Conservation (phyloP, 2,113 vertebrate species). For the Varanus salvator region DNA sequence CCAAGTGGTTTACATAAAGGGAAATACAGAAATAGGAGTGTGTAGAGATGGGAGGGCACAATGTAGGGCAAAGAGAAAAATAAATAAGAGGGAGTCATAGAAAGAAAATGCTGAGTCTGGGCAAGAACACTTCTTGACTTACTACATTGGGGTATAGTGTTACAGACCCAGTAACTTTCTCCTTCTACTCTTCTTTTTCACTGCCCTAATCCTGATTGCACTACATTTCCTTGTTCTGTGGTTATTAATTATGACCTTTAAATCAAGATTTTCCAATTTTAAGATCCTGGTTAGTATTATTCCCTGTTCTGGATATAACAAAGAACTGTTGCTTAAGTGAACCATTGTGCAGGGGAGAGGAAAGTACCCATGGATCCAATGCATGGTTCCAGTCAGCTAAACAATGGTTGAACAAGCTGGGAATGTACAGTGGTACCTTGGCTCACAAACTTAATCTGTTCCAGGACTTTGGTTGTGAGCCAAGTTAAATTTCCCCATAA, state of each 20-base stretch:
- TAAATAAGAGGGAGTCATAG: not conserved
- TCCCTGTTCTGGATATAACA: not conserved
- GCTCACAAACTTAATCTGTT: too few relatives aligned
- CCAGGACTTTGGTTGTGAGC: too few relatives aligned
- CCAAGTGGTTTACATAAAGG: not conserved
- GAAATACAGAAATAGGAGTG: too few relatives aligned
- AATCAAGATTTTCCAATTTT: too few relatives aligned
- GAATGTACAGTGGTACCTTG: not conserved
- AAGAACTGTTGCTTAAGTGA: not conserved
- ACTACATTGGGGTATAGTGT: too few relatives aligned
- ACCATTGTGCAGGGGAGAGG: not conserved
- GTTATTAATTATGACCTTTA: not conserved
- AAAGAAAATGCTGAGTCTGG: not conserved
- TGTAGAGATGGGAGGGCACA: not conserved
- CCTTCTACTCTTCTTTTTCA: too few relatives aligned
- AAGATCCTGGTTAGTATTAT: not conserved
- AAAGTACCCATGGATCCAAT: not conserved
- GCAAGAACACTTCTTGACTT: too few relatives aligned
- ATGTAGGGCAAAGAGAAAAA: not conserved
- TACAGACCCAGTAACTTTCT: too few relatives aligned
- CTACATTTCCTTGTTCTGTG: not conserved
- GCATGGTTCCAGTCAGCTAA: not conserved
- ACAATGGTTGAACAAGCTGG: not conserved
- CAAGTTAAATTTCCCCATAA: too few relatives aligned
- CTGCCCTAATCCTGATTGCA: too few relatives aligned